Conservation (phyloP, 2,888 invertebrate species). For the Arctia plantaginis region DNA sequence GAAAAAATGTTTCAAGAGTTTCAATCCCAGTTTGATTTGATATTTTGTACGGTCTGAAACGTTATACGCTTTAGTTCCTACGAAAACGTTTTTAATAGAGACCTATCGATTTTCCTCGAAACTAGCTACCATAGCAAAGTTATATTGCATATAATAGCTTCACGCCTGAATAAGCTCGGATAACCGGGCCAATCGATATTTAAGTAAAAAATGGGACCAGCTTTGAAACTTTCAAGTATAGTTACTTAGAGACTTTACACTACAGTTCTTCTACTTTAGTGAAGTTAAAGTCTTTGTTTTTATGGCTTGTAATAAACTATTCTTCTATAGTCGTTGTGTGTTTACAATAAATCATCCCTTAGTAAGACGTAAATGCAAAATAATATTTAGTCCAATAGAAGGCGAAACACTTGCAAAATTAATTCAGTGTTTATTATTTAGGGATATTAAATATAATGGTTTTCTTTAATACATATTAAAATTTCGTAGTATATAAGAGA, state of each 20-base stretch:
- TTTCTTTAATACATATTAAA: not conserved
- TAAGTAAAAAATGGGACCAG: constrained; percentile 54
- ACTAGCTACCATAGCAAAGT: constrained; percentile 50
- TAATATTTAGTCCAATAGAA: not conserved
- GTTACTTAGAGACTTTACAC: constrained; percentile 45
- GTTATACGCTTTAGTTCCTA: constrained; percentile 45
- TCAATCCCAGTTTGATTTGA: constrained; percentile 38
- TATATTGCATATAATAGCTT: constrained; percentile 61
- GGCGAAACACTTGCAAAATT: not conserved
- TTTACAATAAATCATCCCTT: not conserved
- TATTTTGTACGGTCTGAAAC: constrained; percentile 36
- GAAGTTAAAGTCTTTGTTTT: constrained; percentile 39
- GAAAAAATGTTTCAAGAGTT: constrained; percentile 36
- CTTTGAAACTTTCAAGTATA: constrained; percentile 49
- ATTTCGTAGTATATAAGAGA: not conserved
- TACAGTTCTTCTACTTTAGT: constrained; percentile 36
- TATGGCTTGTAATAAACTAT: constrained; percentile 34
- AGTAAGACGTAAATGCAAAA: constrained; percentile 13
- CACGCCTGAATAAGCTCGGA: constrained; percentile 60
- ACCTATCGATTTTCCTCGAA: constrained; percentile 54
- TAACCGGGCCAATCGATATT: constrained; percentile 60
- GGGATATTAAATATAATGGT: too few species aligned
- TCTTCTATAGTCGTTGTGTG: constrained; percentile 13
- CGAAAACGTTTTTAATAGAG: constrained; percentile 58
- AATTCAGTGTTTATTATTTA: not conserved